These are phyloP conservation scores for Lissocephala sabroskyi DNA, from an alignment of 2,888 invertebrate species.

Conservation along the genomic window DNA sequence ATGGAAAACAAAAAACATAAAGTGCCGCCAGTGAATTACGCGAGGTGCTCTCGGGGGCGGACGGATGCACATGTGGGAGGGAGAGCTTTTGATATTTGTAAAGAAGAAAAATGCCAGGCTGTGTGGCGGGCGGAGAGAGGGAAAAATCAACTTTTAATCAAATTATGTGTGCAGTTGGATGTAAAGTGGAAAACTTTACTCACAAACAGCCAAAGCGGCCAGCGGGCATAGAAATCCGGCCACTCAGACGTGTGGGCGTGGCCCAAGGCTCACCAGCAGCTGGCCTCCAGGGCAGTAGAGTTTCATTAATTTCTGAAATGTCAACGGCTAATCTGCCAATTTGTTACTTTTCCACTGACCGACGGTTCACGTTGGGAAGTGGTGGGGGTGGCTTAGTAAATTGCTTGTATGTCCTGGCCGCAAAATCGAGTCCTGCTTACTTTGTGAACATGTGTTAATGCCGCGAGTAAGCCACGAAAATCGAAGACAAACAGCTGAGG, in stretches of 20 bases:
- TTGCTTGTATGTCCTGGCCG: slow-evolving; percentile 35
- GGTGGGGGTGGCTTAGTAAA: slow-evolving; percentile 38
- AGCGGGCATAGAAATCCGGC: too few species aligned
- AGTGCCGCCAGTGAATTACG: slow-evolving; percentile 11
- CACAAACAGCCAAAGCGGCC: slow-evolving; percentile 48
- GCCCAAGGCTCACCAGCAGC: too few species aligned
- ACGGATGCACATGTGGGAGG: not conserved
- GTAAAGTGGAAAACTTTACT: slow-evolving; percentile 34
- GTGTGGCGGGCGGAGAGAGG: slow-evolving; percentile 13
- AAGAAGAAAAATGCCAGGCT: not conserved
- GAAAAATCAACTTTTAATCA: slow-evolving; percentile 42
- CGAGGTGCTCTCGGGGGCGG: slow-evolving; percentile 19
- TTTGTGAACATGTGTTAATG: slow-evolving; percentile 69
- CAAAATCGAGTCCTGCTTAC: slow-evolving; percentile 57
- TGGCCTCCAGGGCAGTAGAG: too few species aligned
- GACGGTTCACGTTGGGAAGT: not conserved
- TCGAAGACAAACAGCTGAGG: slow-evolving; percentile 45
- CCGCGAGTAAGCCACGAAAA: slow-evolving; percentile 47
- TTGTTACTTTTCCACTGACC: slow-evolving; percentile 47
- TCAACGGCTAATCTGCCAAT: slow-evolving; percentile 69
- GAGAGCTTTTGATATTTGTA: slow-evolving; percentile 31
- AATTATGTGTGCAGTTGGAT: slow-evolving; percentile 59
- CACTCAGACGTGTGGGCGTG: too few species aligned
- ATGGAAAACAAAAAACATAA: not conserved
- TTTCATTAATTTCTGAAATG: slow-evolving; percentile 69